Conservation (phyloP, 1,140 invertebrate species). For the Vanessa tameamea region DNA sequence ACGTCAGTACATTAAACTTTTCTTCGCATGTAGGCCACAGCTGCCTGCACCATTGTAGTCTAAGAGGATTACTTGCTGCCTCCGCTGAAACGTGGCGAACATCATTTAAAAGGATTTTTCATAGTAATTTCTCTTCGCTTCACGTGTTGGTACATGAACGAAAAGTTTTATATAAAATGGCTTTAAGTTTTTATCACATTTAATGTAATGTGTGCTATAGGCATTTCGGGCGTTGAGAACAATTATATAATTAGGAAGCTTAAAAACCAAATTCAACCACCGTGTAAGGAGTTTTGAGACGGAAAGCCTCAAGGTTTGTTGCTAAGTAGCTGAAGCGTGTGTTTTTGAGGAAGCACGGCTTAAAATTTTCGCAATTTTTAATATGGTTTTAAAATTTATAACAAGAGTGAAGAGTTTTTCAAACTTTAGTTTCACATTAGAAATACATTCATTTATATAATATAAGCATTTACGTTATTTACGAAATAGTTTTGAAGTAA, state of each 20-base stretch:
- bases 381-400: conserved; percentile 7
- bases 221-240: neutral
- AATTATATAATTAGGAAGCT: no score
- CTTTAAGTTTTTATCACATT: conserved; percentile 13
- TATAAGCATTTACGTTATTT: no score
- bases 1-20: conserved; percentile 19
- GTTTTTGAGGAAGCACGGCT: neutral
- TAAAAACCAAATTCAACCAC: no score
- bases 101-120: conserved; percentile 33
- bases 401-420: neutral
- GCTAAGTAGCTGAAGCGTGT: neutral
- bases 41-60: conserved; percentile 18
- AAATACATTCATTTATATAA: neutral
- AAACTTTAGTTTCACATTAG: neutral
- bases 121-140: conserved; percentile 19
- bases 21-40: conserved; percentile 19
- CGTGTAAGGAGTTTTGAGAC: no score
- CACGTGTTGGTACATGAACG: conserved; percentile 17
- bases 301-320: no score
- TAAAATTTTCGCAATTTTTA: neutral
- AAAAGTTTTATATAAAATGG: conserved; percentile 15
- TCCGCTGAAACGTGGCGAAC: conserved; percentile 22
- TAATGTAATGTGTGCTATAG: neutral
- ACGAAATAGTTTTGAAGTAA: no score
- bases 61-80: conserved; percentile 31